Conservation (phyloP, 2,888 invertebrate genomes). For the Thysanoteuthis rhombus region DNA sequence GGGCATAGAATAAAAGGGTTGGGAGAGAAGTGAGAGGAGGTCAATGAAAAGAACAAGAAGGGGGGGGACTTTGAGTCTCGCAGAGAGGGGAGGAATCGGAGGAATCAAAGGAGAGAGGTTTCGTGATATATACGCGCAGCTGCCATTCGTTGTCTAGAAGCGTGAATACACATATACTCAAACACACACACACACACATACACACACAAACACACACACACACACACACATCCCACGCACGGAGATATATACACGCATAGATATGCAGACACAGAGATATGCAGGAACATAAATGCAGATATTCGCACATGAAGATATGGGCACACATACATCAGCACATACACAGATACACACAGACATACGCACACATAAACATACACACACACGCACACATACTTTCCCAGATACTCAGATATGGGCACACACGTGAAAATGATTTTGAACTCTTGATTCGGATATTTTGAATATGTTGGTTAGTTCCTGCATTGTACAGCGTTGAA, state of each 20-base stretch:
- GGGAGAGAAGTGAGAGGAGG: neutral
- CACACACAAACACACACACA: neutral
- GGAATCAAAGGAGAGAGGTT: neutral
- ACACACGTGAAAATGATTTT: too few relatives aligned
- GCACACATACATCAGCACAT: too few relatives aligned
- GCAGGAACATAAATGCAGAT: too few relatives aligned
- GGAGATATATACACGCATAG: neutral
- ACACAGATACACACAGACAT: too few relatives aligned
- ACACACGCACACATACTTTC: too few relatives aligned
- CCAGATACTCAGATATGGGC: too few relatives aligned
- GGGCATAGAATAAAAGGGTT: neutral
- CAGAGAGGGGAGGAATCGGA: neutral
- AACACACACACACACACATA: neutral
- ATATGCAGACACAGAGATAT: neutral
- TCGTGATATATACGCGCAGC: neutral
- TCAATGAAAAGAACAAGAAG: neutral
- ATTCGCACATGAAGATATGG: too few relatives aligned
- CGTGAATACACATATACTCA: neutral
- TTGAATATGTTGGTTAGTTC: too few relatives aligned
- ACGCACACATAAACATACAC: too few relatives aligned
- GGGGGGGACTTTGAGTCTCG: too few relatives aligned
- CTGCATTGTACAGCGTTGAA: too few relatives aligned
- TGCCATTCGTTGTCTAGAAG: neutral
- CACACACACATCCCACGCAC: neutral
- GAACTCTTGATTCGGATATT: too few relatives aligned